phyloP scores from a whole-genome alignment of 2,113 vertebrate genomes.

The Crocuta crocuta region DNA sequence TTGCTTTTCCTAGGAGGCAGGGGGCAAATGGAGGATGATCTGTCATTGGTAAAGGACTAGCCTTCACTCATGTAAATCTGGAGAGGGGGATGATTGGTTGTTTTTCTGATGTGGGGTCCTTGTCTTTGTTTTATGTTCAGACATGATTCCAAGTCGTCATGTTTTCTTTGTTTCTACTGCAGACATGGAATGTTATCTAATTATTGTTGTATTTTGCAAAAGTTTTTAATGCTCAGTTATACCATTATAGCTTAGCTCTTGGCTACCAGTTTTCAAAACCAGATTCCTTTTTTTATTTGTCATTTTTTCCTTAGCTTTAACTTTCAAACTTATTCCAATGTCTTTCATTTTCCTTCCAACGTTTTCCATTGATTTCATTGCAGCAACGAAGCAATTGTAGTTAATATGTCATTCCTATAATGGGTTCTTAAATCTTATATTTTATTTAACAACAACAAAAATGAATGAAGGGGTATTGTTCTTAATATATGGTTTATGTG shows the following conservation, averaged over 20 bases:
- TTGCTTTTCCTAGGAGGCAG: neutral
- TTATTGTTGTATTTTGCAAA: neutral
- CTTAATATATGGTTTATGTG: neutral
- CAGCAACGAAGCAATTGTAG: neutral
- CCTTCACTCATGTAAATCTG: neutral
- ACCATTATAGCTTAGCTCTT: neutral
- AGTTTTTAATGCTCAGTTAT: neutral
- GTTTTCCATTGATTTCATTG: neutral
- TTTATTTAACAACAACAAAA: neutral
- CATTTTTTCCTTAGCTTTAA: neutral
- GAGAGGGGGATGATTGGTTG: neutral
- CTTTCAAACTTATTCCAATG: neutral
- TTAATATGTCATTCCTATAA: neutral
- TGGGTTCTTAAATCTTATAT: neutral
- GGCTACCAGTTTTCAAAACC: neutral
- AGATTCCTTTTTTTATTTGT: neutral
- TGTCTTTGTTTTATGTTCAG: neutral
- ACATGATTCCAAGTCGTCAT: neutral
- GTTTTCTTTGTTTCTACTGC: neutral
- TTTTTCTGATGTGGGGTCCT: neutral
- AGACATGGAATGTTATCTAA: neutral
- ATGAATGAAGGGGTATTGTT: neutral
- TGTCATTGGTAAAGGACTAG: neutral
- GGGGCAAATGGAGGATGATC: neutral
- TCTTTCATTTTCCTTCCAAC: neutral